Evolutionary conservation across 1,140 invertebrate species (phyloP), one percentile per base, ranked within the genome.

Genomic region (Aphaenogaster floridana): DNA sequence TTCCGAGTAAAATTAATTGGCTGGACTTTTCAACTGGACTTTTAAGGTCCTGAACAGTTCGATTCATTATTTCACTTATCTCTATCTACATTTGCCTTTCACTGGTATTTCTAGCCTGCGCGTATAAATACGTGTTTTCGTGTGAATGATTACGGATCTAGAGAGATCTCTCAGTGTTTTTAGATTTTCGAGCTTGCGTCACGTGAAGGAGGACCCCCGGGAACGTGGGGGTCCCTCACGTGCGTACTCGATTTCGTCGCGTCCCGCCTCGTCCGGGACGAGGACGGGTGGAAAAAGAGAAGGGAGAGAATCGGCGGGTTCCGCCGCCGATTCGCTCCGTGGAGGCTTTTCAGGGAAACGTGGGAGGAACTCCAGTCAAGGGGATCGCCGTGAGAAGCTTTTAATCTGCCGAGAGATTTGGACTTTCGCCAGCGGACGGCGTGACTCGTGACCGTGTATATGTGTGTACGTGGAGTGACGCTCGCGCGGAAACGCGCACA

Each of bases 321-420:
- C 4, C 13, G 83, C 36, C 48, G 83, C 71, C 71, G 78, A 57
- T 63, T 72, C 9, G 9, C 42, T 39, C 71, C 76, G 76, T 80
- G 86, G 91, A 92, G 89, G 89, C 85, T 88, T 84, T 76, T 36
- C 76, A 92, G 89, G 86, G 90, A 90, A 91, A 83, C 89, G 88
- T 88, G 48, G 88, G 57, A 88, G 54, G 71, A 72, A 88, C 86
- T 71, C 81, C 72, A 84, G 91, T 86, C 89, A 87, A 87, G 80
- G 72, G 81, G 88, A 90, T 90, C 91, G 92, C 90, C 91, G 93
- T 93, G 92, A 94, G 93, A 93, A 94, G 94, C 92, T 94, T 95
- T 94, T 93, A 94, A 94, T 95, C 93, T 92, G 77, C 84, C 84
- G 78, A 91, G 91, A 84, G 89, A 90, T 92, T 93, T 95, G 94